Conservation (phyloP, 2,888 invertebrate genomes). For the Arenicola marina region DNA sequence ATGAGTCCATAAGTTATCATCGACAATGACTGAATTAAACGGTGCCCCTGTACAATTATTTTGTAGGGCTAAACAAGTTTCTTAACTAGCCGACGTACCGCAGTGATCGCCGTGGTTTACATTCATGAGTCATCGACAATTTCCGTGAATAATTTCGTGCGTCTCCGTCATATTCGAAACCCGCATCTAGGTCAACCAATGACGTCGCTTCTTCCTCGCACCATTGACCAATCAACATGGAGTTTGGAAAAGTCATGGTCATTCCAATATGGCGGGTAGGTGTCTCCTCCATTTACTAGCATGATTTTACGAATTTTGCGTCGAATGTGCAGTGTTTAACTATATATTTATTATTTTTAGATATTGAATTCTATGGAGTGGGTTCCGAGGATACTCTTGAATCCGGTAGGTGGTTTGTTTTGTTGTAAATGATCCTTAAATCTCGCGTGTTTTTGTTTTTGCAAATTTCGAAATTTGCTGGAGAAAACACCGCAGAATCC, state of each 20-base stretch:
- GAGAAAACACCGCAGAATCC: too few relatives aligned
- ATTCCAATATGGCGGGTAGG: constrained; percentile 9
- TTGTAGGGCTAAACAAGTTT: too few relatives aligned
- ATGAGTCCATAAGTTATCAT: too few relatives aligned
- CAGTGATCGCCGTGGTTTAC: too few relatives aligned
- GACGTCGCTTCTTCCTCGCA: not conserved
- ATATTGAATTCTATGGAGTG: not conserved
- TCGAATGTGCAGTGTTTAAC: not conserved
- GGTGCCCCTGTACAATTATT: too few relatives aligned
- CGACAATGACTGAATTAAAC: too few relatives aligned
- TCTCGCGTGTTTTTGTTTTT: constrained; percentile 7
- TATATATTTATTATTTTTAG: constrained; percentile 1
- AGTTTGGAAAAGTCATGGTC: constrained; percentile 2
- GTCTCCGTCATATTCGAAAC: not conserved
- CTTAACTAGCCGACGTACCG: too few relatives aligned
- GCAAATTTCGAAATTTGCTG: not conserved
- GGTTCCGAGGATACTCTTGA: not conserved
- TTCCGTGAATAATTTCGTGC: not conserved
- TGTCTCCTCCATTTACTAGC: not conserved
- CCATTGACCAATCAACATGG: constrained; percentile 8
- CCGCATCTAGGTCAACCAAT: not conserved
- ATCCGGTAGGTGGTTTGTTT: constrained; percentile 1
- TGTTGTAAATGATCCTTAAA: not conserved
- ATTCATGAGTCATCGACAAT: constrained; percentile 3
- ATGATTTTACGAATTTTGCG: not conserved